A percentile compares a stretch with the other conserved stretches of the same genome.
Evolutionary conservation across 2,888 invertebrate species (phyloP).

Genomic region (Orthosia incerta): DNA sequence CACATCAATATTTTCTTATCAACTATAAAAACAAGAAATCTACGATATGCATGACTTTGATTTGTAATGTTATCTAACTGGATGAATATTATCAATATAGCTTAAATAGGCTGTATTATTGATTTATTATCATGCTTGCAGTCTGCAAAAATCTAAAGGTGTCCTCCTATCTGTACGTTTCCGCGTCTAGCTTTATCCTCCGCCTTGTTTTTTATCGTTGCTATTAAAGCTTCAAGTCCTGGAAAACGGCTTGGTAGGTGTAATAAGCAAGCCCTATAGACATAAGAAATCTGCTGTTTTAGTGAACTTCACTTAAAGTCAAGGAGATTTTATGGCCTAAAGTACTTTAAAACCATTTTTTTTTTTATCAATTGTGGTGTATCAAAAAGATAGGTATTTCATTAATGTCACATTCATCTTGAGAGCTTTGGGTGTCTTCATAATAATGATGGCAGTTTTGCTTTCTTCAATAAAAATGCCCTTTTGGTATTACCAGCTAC

Average conservation of each 20-base stretch:
- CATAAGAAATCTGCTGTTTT: background rate
- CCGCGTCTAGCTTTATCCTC: too few relatives aligned
- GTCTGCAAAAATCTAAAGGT: background rate
- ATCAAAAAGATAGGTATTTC: background rate
- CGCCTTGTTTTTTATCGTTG: background rate
- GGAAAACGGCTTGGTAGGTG: background rate
- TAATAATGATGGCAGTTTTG: background rate
- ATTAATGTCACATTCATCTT: background rate
- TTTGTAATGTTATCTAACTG: conserved; percentile 47
- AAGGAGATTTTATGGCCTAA: background rate
- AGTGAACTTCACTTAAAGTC: background rate
- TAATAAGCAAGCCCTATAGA: background rate
- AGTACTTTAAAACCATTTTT: background rate
- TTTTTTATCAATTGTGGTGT: background rate
- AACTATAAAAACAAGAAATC: conserved; percentile 44
- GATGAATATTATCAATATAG: conserved; percentile 15
- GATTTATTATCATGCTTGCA: conserved; percentile 16
- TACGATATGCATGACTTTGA: conserved; percentile 47
- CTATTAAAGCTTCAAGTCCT: background rate
- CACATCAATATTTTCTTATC: conserved; percentile 67
- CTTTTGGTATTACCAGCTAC: too few relatives aligned
- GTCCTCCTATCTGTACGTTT: background rate
- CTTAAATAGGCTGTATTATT: background rate
- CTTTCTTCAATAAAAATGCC: too few relatives aligned
- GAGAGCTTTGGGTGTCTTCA: background rate